Percentiles rank a stretch among this genome's conserved stretches.
Conservation (phyloP, 37 sponge, comb jelly and placozoan species). For the Diacarnus erythraeanus region DNA sequence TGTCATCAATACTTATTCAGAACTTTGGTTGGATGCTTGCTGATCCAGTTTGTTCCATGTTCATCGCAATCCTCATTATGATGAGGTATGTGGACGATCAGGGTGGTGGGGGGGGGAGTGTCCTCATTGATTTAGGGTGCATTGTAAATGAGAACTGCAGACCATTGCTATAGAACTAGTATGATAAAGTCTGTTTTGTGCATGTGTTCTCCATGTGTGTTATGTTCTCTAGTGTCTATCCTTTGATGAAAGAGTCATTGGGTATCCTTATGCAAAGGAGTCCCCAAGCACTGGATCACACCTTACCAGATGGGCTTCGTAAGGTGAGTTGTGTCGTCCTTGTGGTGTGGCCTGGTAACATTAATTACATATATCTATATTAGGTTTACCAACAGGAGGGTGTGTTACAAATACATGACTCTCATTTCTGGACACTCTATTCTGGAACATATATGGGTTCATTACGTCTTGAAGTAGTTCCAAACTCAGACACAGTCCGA, state of each 20-base stretch:
- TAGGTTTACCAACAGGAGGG: conserved; percentile 51
- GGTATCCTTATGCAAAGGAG: conserved; percentile 78
- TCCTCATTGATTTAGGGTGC: too few species aligned
- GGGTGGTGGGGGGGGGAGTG: not conserved
- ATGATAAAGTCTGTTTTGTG: too few species aligned
- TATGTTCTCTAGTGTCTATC: conserved; percentile 75
- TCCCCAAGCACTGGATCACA: conserved; percentile 59
- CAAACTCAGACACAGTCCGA: conserved; percentile 24
- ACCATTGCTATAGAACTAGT: too few species aligned
- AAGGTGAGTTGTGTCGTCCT: not conserved
- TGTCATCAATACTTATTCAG: conserved; percentile 78
- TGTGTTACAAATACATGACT: conserved; percentile 57
- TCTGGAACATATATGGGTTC: conserved; percentile 51
- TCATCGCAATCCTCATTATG: conserved; percentile 82
- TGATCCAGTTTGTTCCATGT: conserved; percentile 90
- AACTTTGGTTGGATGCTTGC: conserved; percentile 92
- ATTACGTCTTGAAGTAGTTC: conserved; percentile 46
- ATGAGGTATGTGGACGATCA: conserved; percentile 37
- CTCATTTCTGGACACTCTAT: conserved; percentile 90
- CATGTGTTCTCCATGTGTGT: too few species aligned
- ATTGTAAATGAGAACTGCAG: too few species aligned
- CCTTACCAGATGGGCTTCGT: conserved; percentile 32
- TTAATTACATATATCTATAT: not conserved
- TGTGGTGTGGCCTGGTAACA: not conserved
- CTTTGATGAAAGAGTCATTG: conserved; percentile 76